These are phyloP conservation scores for Caenorhabditis sinica DNA, from an alignment of 2,888 invertebrate species.

Conservation along the genomic window DNA sequence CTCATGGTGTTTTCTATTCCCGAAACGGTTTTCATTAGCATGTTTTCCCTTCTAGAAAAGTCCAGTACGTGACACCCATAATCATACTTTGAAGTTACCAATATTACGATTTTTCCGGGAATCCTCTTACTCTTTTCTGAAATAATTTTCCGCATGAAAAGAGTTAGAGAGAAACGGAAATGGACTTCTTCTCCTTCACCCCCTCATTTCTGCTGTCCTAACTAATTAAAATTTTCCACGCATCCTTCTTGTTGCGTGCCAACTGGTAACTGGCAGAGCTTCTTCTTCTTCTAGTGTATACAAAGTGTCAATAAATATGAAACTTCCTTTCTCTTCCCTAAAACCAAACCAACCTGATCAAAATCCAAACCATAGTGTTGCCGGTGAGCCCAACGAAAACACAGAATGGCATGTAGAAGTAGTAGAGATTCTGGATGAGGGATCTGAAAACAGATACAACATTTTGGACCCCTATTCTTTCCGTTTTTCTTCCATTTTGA, in stretches of 20 bases:
- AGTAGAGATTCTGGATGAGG: constrained; percentile 74
- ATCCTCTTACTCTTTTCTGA: constrained; percentile 5
- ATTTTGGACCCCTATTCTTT: constrained; percentile 1
- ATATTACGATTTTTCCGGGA: constrained; percentile 6
- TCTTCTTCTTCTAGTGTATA: neutral
- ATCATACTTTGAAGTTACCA: neutral
- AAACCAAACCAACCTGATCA: constrained; percentile 75
- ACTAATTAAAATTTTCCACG: constrained; percentile 59
- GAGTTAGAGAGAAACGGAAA: constrained; percentile 23
- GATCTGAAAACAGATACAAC: constrained; percentile 53
- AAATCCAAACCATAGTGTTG: constrained; percentile 81
- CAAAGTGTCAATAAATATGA: constrained; percentile 30
- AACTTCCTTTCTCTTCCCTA: neutral
- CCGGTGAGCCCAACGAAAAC: constrained; percentile 81
- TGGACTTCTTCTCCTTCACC: constrained; percentile 25
- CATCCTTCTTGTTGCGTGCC: constrained; percentile 28
- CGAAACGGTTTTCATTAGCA: neutral
- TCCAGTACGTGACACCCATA: neutral
- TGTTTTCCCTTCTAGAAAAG: neutral
- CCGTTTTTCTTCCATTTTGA: constrained; percentile 11
- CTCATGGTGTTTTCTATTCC: neutral
- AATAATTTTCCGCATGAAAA: constrained; percentile 38
- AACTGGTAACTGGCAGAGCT: constrained; percentile 21
- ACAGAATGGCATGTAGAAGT: constrained; percentile 81
- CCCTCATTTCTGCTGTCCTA: constrained; percentile 9